These are phyloP conservation scores for Hydrotaea diabolus DNA, from an alignment of 2,888 invertebrate genomes.

Conservation along the genomic window DNA sequence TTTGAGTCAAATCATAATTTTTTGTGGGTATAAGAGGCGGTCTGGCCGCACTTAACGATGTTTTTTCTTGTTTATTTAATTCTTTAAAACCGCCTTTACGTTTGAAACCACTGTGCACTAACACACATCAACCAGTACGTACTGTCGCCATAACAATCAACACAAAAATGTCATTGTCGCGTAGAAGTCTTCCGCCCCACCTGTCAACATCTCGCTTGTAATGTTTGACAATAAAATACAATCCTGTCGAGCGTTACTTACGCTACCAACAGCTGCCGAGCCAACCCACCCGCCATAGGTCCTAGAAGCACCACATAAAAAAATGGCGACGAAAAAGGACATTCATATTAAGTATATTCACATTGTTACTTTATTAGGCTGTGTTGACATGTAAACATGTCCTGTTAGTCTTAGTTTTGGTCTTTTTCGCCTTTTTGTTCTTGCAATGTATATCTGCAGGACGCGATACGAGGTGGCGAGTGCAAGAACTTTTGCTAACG, in stretches of 20 bases:
- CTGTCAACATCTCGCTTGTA: conserved; percentile 31
- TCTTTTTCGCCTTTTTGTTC: neutral
- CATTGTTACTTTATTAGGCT: conserved; percentile 20
- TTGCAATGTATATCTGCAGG: too few species aligned
- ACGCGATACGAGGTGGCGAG: neutral
- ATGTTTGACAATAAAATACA: conserved; percentile 42
- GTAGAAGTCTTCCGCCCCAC: conserved; percentile 32
- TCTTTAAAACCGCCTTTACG: neutral
- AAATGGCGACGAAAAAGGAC: conserved; percentile 32
- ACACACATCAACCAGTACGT: conserved; percentile 29
- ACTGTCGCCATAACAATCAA: conserved; percentile 60
- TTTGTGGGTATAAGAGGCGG: too few species aligned
- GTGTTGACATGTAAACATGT: conserved; percentile 15
- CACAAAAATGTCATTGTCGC: conserved; percentile 50
- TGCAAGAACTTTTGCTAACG: neutral
- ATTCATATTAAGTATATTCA: conserved; percentile 15
- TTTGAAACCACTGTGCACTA: neutral
- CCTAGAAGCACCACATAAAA: conserved; percentile 24
- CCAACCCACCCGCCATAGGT: neutral
- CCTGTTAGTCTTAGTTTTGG: neutral
- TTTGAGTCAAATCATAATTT: too few species aligned
- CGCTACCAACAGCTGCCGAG: neutral
- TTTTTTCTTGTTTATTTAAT: too few species aligned
- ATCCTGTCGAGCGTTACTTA: conserved; percentile 19
- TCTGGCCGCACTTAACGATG: too few species aligned